phyloP scores from a whole-genome alignment of 2,888 invertebrate species.

The Stenodema calcarata region DNA sequence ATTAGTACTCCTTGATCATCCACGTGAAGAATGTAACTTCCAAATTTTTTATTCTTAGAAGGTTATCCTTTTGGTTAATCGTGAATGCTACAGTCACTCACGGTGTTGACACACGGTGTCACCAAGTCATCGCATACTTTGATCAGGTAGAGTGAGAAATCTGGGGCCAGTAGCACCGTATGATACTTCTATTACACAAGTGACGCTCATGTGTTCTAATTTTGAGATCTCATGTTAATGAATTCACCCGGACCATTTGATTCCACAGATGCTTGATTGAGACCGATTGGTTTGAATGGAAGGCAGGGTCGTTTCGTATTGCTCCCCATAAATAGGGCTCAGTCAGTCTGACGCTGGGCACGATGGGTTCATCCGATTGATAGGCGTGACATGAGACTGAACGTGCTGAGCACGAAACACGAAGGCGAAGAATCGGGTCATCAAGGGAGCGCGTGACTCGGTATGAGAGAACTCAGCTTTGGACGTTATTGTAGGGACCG shows the following conservation, averaged over 20 bases:
- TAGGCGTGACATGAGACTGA: neutral
- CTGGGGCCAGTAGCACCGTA: too few species aligned
- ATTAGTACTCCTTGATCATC: too few species aligned
- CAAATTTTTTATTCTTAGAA: too few species aligned
- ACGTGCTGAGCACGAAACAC: neutral
- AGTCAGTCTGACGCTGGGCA: neutral
- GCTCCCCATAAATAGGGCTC: neutral
- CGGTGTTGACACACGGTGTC: too few species aligned
- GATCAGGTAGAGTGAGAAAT: too few species aligned
- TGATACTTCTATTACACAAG: neutral
- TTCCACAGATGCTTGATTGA: neutral
- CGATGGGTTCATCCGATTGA: neutral
- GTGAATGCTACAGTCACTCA: too few species aligned
- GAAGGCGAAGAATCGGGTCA: neutral
- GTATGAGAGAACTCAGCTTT: neutral
- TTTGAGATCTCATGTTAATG: neutral
- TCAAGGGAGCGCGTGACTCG: neutral
- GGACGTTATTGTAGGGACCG: neutral
- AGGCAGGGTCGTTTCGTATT: neutral
- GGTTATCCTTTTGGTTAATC: too few species aligned
- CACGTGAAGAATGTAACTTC: too few species aligned
- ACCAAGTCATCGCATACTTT: too few species aligned
- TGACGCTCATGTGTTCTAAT: neutral
- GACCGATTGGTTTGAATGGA: neutral
- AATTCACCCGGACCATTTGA: neutral